Base-by-base conservation (phyloP, 1,140 invertebrate genomes). In the Lethrus apterus region DNA sequence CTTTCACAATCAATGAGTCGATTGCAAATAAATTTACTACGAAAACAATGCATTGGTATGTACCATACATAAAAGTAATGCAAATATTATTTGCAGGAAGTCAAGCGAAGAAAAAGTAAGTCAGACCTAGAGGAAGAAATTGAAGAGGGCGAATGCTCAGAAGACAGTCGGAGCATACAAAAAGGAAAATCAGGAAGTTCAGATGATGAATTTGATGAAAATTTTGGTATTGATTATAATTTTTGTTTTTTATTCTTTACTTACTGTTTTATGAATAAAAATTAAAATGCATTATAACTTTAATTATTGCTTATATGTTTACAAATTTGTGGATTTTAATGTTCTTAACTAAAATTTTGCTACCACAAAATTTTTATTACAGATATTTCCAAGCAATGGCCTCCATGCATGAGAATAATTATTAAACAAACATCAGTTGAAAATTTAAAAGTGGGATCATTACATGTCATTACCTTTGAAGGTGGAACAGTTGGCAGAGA, bases 401-500 rank as follows among this genome's bases (percentile, higher is more conserved):
- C 89, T 8, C 89, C 91, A 0, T 92, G 89, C 55, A 83, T 95
- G 65, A 72, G 92, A 14, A 74, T 91, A n/a, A 84, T 94, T 43
- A 83, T 94, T 0, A 77, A 80, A 52, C 78, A 86, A 58, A 89
- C 89, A 0, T 76, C 71, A 44, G 52, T 83, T 32, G 58, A 75
- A 19, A 75, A 76, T 46, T 53, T 94, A 10, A 83, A 82, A 66
- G 64, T 80, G 34, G 91, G 91, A 3, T 80, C 77, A 24, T 70
- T 95, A 17, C 89, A 84, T 59, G 64, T 95, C n/a, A 76, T 95
- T 3, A 89, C 90, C 4, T 93, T 77, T 65, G 84, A 81, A 54
- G 91, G 91, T 31, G 91, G 87, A 7, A 81, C 81, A 1, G 64
- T 95, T 45, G 92, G 93, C 1, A 71, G 90, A 43, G 87, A 92